phyloP scores from a whole-genome alignment of 2,888 invertebrate species.

The Amphipyra berbera region DNA sequence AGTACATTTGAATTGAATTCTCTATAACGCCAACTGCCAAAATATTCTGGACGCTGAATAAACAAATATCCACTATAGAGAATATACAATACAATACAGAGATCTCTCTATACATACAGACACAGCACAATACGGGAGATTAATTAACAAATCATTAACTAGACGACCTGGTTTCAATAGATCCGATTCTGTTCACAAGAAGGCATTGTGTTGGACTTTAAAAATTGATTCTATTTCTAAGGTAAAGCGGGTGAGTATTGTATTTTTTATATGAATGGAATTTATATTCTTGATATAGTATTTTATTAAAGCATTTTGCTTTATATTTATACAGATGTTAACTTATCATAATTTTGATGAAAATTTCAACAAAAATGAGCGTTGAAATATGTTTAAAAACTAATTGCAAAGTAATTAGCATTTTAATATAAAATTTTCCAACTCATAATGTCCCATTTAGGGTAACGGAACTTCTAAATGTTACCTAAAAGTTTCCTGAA shows the following conservation, averaged over 20 bases:
- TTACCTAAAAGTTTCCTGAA: too few species aligned
- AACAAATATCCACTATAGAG: too few species aligned
- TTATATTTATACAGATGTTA: neutral
- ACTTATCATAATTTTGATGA: constrained; percentile 4
- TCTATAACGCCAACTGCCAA: neutral
- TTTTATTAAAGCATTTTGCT: neutral
- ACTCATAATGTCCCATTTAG: constrained; percentile 13
- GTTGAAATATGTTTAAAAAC: constrained; percentile 6
- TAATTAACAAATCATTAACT: constrained; percentile 54
- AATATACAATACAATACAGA: neutral
- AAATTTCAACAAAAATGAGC: constrained; percentile 2
- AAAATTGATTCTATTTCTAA: constrained; percentile 14
- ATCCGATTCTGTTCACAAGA: constrained; percentile 1
- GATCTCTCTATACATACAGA: constrained; percentile 1
- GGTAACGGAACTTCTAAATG: constrained; percentile 5
- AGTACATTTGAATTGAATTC: neutral
- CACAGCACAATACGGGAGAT: constrained; percentile 45
- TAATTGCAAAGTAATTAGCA: constrained; percentile 39
- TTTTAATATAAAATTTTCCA: constrained; percentile 25
- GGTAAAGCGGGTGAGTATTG: neutral
- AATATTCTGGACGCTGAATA: neutral
- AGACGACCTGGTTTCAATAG: constrained; percentile 27
- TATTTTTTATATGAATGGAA: too few species aligned
- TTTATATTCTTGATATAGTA: too few species aligned
- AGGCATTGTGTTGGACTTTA: constrained; percentile 27